Conservation (phyloP, 1,140 invertebrate species). For the Pogonus chalceus region DNA sequence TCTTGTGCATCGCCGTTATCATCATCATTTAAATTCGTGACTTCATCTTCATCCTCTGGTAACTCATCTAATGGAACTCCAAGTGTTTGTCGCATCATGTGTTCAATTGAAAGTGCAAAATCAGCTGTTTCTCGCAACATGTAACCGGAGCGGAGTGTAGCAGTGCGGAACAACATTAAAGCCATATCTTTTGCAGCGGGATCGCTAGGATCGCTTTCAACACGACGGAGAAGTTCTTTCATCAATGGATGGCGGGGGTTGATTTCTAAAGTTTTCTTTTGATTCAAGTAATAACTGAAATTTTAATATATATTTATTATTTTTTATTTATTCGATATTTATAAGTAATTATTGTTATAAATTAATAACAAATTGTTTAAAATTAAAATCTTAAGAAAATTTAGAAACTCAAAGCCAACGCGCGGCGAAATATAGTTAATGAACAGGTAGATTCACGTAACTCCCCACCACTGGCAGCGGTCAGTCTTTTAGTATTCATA, state of each 20-base stretch:
- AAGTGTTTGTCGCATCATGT: constrained; percentile 71
- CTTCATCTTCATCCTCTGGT: constrained; percentile 41
- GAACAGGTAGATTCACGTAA: no score
- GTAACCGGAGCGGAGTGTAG: constrained; percentile 83
- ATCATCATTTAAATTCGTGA: constrained; percentile 37
- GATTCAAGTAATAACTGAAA: constrained; percentile 75
- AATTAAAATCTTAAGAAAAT: no score
- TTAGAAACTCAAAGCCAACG: no score
- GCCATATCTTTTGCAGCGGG: constrained; percentile 78
- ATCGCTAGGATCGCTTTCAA: constrained; percentile 73
- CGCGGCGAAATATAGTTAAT: no score
- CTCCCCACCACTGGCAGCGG: no score
- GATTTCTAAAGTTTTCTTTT: constrained; percentile 97
- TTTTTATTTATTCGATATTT: no score
- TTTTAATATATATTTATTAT: no score
- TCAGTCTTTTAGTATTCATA: no score
- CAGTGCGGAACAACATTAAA: constrained; percentile 84
- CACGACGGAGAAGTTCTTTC: constrained; percentile 75
- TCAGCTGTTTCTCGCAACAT: constrained; percentile 75
- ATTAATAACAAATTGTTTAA: no score
- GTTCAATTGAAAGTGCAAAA: constrained; percentile 81
- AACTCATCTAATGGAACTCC: constrained; percentile 71
- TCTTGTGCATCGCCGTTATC: constrained; percentile 29
- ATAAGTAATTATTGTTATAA: no score
- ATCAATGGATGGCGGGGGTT: constrained; percentile 96